Evolutionary conservation across 2,888 invertebrate genomes (phyloP).

Genomic region (Lepidocyrtinus sp.): DNA sequence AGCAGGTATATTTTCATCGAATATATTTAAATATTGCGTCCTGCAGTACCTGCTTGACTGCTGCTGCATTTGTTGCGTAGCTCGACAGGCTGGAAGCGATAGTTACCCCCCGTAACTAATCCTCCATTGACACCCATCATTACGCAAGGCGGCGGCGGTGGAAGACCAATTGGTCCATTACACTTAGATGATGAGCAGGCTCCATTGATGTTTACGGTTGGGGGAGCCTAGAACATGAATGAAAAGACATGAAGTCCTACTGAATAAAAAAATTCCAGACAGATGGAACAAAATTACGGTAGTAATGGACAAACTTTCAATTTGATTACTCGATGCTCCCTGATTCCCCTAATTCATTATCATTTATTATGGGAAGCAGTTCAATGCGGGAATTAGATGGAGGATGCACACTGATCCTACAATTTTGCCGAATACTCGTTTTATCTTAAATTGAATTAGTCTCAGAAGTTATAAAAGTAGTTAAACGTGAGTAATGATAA

Average conservation of each 20-base stretch:
- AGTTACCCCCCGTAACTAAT: constrained; percentile 49
- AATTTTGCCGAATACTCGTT: too few species aligned
- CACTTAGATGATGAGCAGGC: constrained; percentile 33
- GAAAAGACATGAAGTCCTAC: background rate
- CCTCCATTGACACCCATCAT: constrained; percentile 55
- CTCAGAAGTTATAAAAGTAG: too few species aligned
- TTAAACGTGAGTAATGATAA: too few species aligned
- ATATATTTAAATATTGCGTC: too few species aligned
- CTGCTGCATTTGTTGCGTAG: constrained; percentile 24
- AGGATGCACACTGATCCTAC: background rate
- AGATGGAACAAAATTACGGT: background rate
- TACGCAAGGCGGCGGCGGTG: constrained; percentile 48
- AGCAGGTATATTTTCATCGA: too few species aligned
- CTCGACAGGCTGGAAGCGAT: constrained; percentile 26
- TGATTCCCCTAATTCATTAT: constrained; percentile 13
- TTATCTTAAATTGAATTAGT: constrained; percentile 3
- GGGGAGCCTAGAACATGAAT: constrained; percentile 32
- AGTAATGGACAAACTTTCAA: constrained; percentile 20
- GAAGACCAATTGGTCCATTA: constrained; percentile 47
- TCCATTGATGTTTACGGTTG: constrained; percentile 48
- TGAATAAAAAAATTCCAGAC: background rate
- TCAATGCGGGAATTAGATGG: constrained; percentile 26
- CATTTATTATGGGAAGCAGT: constrained; percentile 22
- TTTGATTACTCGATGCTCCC: constrained; percentile 13
- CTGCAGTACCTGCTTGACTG: too few species aligned